Percentiles rank a stretch among this genome's conserved stretches.
Evolutionary conservation across 2,797 vertebrate genomes (phyloP).

Genomic region (Sebastes reedi): DNA sequence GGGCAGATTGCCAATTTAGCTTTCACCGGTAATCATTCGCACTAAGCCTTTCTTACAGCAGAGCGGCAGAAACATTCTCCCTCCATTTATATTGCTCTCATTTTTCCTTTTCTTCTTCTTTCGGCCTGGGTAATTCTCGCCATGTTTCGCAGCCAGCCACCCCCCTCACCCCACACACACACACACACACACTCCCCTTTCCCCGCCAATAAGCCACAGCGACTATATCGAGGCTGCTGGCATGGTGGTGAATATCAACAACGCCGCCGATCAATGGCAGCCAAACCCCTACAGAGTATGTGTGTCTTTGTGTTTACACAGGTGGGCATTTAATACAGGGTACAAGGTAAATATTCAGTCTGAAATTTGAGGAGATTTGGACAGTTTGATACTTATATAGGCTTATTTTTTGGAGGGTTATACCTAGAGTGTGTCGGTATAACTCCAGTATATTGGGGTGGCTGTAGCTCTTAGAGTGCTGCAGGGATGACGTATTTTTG

Average conservation of each 20-base stretch:
- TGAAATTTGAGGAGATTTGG: not conserved
- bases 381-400: not conserved
- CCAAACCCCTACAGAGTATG: constrained; percentile 11
- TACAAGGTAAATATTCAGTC: not conserved
- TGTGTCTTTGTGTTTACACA: not conserved
- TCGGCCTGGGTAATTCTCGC: constrained; percentile 20
- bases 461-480: no score
- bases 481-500: no score
- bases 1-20: constrained; percentile 71
- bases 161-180: not conserved
- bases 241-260: constrained; percentile 60
- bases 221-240: constrained; percentile 6
- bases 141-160: not conserved
- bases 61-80: constrained; percentile 43
- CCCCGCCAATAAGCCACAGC: constrained; percentile 19
- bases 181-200: not conserved
- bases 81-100: constrained; percentile 43
- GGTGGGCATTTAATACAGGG: not conserved
- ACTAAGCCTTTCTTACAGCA: constrained; percentile 46
- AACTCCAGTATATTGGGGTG: no score
- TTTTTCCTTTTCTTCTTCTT: constrained; percentile 16
- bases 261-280: constrained; percentile 43
- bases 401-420: not conserved
- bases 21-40: constrained; percentile 65
- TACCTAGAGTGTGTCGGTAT: no score